phyloP scores from a whole-genome alignment of 2,797 vertebrate genomes.

The Danio jaintianensis region DNA sequence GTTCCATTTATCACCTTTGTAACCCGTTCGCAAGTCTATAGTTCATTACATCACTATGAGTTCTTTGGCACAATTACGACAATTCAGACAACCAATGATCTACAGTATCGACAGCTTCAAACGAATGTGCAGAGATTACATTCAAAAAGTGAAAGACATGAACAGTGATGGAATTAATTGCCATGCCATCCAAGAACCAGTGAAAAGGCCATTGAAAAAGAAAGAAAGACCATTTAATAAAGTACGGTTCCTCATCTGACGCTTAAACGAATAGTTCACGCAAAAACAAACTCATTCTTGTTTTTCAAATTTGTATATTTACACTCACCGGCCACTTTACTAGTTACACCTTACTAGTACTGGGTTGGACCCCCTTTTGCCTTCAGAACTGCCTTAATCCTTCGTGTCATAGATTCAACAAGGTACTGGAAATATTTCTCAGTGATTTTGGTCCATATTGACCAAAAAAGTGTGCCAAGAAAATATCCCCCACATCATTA shows the following conservation, averaged over 20 bases:
- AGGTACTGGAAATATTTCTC: no score
- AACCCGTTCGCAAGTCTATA: conserved; percentile 16
- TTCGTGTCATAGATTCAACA: no score
- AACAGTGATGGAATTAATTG: conserved; percentile 23
- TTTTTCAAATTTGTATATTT: neutral
- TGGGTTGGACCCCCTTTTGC: no score
- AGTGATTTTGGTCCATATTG: no score
- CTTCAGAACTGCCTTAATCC: no score
- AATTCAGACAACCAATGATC: conserved; percentile 11
- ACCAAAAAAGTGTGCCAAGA: no score
- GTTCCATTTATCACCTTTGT: neutral
- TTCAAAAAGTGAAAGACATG: conserved; percentile 34
- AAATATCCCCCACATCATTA: no score
- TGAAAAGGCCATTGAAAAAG: neutral
- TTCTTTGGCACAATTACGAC: conserved; percentile 45
- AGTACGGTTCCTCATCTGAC: neutral
- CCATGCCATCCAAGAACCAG: conserved; percentile 14
- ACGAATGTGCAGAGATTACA: conserved; percentile 45
- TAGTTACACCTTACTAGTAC: no score
- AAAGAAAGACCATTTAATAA: neutral
- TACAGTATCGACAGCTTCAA: conserved; percentile 20
- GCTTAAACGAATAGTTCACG: neutral
- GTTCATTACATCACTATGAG: conserved; percentile 17
- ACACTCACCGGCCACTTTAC: no score
- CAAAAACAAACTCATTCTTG: neutral